Conservation (phyloP, 1,140 invertebrate species). For the Linepithema humile region DNA sequence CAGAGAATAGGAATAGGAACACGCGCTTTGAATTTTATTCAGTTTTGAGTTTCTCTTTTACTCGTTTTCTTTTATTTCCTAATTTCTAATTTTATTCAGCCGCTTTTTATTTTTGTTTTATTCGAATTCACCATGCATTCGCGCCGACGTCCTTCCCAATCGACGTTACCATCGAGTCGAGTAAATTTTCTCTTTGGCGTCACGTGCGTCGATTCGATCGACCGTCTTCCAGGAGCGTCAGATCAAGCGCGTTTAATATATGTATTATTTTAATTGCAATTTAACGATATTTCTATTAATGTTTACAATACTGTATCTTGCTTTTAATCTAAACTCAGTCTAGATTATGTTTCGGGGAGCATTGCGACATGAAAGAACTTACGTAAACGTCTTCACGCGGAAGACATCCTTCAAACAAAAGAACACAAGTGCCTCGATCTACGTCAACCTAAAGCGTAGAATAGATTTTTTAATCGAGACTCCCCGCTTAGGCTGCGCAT, state of each 20-base stretch:
- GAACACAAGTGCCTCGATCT: background rate
- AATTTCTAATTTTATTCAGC: constrained; percentile 32
- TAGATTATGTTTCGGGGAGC: constrained; percentile 70
- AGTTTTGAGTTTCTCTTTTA: constrained; percentile 39
- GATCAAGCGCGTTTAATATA: constrained; percentile 68
- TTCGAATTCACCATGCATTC: background rate
- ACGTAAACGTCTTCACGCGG: constrained; percentile 58
- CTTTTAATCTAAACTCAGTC: constrained; percentile 77
- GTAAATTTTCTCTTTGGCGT: background rate
- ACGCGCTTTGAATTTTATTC: constrained; percentile 40
- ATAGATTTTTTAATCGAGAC: constrained; percentile 40
- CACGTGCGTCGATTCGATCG: constrained; percentile 1
- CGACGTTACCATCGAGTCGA: background rate
- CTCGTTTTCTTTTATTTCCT: background rate
- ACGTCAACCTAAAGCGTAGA: background rate
- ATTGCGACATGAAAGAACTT: constrained; percentile 59
- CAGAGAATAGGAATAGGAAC: background rate
- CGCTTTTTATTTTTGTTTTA: constrained; percentile 43
- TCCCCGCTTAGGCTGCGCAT: constrained; percentile 61
- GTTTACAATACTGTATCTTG: constrained; percentile 72
- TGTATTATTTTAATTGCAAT: constrained; percentile 74
- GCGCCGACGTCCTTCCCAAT: background rate
- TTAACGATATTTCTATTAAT: constrained; percentile 78
- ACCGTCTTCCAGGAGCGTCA: constrained; percentile 58
- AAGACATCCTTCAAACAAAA: background rate